phyloP scores from a whole-genome alignment of 2,113 vertebrate genomes.

The Hyla sarda region DNA sequence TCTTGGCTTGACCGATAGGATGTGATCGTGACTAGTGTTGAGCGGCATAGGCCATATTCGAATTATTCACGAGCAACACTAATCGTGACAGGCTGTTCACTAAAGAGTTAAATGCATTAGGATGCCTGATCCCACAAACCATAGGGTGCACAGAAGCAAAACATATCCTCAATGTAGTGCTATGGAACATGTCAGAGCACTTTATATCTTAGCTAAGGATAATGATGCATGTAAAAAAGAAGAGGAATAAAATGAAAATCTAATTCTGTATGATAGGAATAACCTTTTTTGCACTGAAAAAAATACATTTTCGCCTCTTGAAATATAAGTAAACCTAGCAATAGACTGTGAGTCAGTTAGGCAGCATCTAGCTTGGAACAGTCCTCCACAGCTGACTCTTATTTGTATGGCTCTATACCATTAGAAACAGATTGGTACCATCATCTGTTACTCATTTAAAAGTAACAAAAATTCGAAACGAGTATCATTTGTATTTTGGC shows the following conservation, averaged over 20 bases:
- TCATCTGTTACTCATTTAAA: constrained; percentile 41
- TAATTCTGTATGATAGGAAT: background rate
- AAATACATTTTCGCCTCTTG: background rate
- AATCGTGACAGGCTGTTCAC: too few species aligned
- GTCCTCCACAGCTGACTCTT: constrained; percentile 12
- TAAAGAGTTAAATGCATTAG: too few species aligned
- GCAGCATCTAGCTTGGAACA: background rate
- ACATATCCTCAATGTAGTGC: background rate
- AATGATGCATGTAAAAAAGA: background rate
- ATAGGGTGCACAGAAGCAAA: too few species aligned
- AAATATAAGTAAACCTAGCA: constrained; percentile 8
- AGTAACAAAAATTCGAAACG: constrained; percentile 13
- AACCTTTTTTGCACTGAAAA: background rate
- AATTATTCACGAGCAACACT: too few species aligned
- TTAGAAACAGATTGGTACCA: constrained; percentile 24
- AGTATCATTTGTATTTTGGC: constrained; percentile 36
- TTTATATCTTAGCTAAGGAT: background rate
- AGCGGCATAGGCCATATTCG: too few species aligned
- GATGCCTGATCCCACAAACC: too few species aligned
- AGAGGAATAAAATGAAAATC: background rate
- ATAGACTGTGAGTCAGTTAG: constrained; percentile 39
- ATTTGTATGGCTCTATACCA: constrained; percentile 22
- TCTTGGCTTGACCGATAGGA: too few species aligned
- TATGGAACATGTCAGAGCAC: background rate
- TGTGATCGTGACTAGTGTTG: too few species aligned